Evolutionary conservation across 2,797 vertebrate species (phyloP), one percentile per base, ranked within the genome.

Genomic region (Pteropus rufus): DNA sequence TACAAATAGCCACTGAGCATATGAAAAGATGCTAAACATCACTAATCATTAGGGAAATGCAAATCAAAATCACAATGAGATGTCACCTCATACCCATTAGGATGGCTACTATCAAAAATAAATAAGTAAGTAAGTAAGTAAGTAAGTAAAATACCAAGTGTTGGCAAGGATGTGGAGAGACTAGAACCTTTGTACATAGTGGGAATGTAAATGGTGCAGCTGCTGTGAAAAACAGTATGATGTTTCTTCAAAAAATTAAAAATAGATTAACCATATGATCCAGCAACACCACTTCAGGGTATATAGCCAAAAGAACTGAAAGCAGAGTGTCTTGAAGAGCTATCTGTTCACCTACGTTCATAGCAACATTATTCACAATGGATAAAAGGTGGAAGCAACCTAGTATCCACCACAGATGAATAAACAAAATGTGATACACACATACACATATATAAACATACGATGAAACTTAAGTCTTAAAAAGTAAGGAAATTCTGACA

Each of bases 231-330:
- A 77, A 62, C 9, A 76, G 60, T 26, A 75, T 77, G 83, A 69
- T 41, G 58, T 73, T 91, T 89, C 65, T 79, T 73, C 41, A 60
- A 91, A 88, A 95, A 93, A 81, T 56, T 93, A 86, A 94, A 95
- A 91, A 89, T 67, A 96, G 94, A 69, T 93, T 93, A 80, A 88
- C 49, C 77, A 77, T 41, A 81, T 82, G 75, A 95, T 72, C 86
- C 52, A 77, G 10, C 70, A 82, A 86, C 82, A 77, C 31, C 26
- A 89, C 69, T 41, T 91, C 67, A 89, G 56, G 49, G 64, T 91
- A 89, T 44, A 73, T 26, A 91, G 31, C 52, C 79, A 73, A 92
- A 92, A 95, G 49, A 93, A 93, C 0, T 83, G 29, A 89, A 96
- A 92, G n/a, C 24, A 84, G 54, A 2, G 9, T 23, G 0, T 39